Evolutionary conservation across 2,888 invertebrate genomes (phyloP).

Genomic region (Coleophora deauratella): DNA sequence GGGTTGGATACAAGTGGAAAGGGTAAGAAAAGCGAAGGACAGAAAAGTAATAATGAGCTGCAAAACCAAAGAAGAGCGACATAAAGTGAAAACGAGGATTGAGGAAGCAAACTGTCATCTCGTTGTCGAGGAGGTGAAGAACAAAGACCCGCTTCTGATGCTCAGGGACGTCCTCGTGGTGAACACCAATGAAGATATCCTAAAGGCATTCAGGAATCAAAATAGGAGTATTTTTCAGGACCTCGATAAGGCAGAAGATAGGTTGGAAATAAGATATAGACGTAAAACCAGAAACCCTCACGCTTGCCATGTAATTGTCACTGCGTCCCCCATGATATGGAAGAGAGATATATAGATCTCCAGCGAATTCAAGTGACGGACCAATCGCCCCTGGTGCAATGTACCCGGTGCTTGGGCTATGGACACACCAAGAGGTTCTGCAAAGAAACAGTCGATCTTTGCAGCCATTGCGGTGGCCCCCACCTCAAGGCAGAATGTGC

Average conservation of each 20-base stretch:
- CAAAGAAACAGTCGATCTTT: not conserved
- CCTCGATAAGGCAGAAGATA: not conserved
- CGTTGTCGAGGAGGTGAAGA: constrained; percentile 2
- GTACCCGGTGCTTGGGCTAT: constrained; percentile 1
- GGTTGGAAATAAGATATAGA: not conserved
- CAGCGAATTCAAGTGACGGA: no score
- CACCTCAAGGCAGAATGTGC: not conserved
- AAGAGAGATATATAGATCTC: constrained; percentile 10
- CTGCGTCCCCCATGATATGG: constrained; percentile 11
- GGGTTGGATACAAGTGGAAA: constrained; percentile 7
- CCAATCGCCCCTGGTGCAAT: constrained; percentile 16
- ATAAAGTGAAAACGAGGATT: not conserved
- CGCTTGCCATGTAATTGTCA: not conserved
- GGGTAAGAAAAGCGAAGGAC: constrained; percentile 12
- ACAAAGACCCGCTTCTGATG: constrained; percentile 10
- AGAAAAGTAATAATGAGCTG: constrained; percentile 9
- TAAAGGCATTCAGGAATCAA: not conserved
- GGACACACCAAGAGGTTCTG: not conserved
- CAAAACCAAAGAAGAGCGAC: constrained; percentile 1
- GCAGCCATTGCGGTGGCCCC: not conserved
- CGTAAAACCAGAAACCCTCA: not conserved
- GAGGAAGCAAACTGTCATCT: not conserved
- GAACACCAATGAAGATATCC: not conserved
- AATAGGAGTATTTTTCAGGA: not conserved
- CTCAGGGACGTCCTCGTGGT: constrained; percentile 1